Evolutionary conservation across 2,888 invertebrate species (phyloP).

Genomic region (Andrena flavipes): DNA sequence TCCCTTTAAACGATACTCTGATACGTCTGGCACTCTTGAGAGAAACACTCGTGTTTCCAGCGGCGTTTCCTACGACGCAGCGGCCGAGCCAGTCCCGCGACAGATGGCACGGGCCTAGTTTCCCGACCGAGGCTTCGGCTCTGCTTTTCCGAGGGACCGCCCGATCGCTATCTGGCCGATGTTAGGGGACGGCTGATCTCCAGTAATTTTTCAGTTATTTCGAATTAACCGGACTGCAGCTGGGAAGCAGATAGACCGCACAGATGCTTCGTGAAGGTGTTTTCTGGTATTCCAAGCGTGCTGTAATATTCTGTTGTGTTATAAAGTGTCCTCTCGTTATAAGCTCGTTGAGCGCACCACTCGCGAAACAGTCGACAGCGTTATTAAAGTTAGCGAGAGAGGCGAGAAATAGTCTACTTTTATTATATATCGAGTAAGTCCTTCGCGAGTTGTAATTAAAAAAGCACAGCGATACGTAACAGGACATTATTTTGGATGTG

Average conservation of each 20-base stretch:
- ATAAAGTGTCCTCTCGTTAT: too few species aligned
- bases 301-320: too few species aligned
- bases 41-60: conserved; percentile 24
- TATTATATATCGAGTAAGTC: not conserved
- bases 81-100: not conserved
- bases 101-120: conserved; percentile 3
- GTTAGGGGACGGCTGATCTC: not conserved
- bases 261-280: conserved; percentile 66
- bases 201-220: conserved; percentile 19
- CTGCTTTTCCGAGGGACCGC: not conserved
- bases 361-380: too few species aligned
- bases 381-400: too few species aligned
- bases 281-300: not conserved
- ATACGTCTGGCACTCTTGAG: conserved; percentile 36
- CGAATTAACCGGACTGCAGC: conserved; percentile 56
- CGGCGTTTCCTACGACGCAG: not conserved
- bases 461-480: too few species aligned
- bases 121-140: not conserved
- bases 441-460: too few species aligned
- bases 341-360: too few species aligned
- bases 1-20: conserved; percentile 56
- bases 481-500: too few species aligned
- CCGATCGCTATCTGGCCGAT: not conserved
- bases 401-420: not conserved
- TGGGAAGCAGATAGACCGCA: conserved; percentile 57